Evolutionary conservation across 2,888 invertebrate species (phyloP).

Genomic region (Emesis furor): DNA sequence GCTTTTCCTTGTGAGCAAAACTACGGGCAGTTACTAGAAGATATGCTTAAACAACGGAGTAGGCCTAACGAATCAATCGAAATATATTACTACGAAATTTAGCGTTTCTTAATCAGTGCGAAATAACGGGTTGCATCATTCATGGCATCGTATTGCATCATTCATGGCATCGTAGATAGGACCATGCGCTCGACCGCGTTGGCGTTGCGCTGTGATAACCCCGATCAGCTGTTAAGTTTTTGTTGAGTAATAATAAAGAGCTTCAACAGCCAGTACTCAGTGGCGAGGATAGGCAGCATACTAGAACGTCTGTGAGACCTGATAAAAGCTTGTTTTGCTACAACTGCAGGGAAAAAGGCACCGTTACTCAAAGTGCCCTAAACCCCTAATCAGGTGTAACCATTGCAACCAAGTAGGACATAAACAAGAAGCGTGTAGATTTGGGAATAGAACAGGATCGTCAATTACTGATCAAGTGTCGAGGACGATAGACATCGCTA

Average conservation of each 20-base stretch:
- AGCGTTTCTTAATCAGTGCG: too few relatives aligned
- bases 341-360: slow-evolving; percentile 32
- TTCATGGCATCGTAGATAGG: slow-evolving; percentile 67
- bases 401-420: too few relatives aligned
- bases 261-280: not conserved
- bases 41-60: slow-evolving; percentile 50
- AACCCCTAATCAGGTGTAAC: too few relatives aligned
- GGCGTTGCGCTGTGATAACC: slow-evolving; percentile 57
- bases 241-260: slow-evolving; percentile 3
- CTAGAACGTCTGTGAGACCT: not conserved
- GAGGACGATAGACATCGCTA: slow-evolving; percentile 12
- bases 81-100: too few relatives aligned
- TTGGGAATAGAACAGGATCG: too few relatives aligned
- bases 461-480: too few relatives aligned
- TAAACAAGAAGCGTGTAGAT: too few relatives aligned
- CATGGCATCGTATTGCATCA: too few relatives aligned
- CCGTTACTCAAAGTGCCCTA: too few relatives aligned
- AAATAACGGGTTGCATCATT: slow-evolving; percentile 58
- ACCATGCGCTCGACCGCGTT: slow-evolving; percentile 61
- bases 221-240: slow-evolving; percentile 34
- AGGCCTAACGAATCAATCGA: slow-evolving; percentile 46
- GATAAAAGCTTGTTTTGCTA: slow-evolving; percentile 16
- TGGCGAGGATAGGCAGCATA: not conserved
- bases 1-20: slow-evolving; percentile 58
- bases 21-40: slow-evolving; percentile 54